phyloP scores from a whole-genome alignment of 2,797 vertebrate genomes.

The Manis javanica region DNA sequence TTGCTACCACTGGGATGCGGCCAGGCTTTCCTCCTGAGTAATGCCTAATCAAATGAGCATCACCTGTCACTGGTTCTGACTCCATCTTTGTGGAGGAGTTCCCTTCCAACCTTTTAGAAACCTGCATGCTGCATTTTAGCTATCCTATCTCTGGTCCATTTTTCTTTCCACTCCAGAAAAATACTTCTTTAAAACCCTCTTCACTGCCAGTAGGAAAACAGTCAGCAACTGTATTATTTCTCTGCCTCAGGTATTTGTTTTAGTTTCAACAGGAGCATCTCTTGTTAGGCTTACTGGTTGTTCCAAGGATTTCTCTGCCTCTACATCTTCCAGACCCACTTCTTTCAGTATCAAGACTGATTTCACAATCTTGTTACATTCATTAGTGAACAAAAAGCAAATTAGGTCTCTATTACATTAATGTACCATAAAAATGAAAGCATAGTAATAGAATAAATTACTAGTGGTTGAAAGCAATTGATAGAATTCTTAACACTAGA shows the following conservation, averaged over 20 bases:
- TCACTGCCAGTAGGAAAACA: not conserved
- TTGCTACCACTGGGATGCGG: not conserved
- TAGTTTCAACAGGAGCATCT: not conserved
- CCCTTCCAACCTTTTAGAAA: not conserved
- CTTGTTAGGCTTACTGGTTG: not conserved
- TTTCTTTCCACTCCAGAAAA: not conserved
- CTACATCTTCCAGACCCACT: not conserved
- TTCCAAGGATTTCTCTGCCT: not conserved
- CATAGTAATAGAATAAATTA: not conserved
- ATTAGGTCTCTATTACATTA: not conserved
- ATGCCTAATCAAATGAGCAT: not conserved
- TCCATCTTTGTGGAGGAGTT: not conserved
- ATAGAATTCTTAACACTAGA: not conserved
- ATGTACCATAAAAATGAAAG: not conserved
- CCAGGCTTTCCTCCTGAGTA: not conserved
- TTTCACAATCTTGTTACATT: not conserved
- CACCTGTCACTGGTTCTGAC: not conserved
- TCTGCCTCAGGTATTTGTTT: not conserved
- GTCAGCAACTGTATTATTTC: not conserved
- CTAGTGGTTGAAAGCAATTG: not conserved
- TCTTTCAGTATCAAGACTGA: not conserved
- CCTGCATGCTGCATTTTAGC: not conserved
- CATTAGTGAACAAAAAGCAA: constrained; percentile 24
- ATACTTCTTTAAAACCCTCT: not conserved
- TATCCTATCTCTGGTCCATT: not conserved